These are phyloP conservation scores for Halesus radiatus DNA, from an alignment of 1,140 invertebrate genomes.

Conservation along the genomic window DNA sequence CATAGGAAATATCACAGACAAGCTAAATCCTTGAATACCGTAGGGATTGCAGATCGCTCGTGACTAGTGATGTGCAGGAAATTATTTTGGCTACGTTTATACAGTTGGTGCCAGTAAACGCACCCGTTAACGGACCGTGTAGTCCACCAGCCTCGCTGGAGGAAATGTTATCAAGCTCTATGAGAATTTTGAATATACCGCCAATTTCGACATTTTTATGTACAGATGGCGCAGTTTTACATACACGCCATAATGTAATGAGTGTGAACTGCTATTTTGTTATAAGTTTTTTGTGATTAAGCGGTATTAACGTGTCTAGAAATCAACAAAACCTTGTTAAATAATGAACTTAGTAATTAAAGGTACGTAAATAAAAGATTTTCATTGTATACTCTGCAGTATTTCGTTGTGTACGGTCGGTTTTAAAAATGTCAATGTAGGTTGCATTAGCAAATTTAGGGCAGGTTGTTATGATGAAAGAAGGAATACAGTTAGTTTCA, in stretches of 20 bases:
- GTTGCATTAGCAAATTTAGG: conserved; percentile 51
- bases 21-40: background rate
- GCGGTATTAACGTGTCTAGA: conserved; percentile 31
- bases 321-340: conserved; percentile 26
- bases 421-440: conserved; percentile 47
- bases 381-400: background rate
- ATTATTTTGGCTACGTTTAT: conserved; percentile 43
- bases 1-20: background rate
- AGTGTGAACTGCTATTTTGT: conserved; percentile 44
- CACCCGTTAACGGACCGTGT: conserved; percentile 37
- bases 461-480: conserved; percentile 51
- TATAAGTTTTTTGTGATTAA: conserved; percentile 51
- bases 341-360: conserved; percentile 30
- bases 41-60: background rate
- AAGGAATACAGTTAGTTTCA: conserved; percentile 37
- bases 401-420: conserved; percentile 24
- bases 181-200: conserved; percentile 43
- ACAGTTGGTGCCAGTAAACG: conserved; percentile 3
- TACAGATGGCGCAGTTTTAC: conserved; percentile 50
- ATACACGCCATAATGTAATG: conserved; percentile 52
- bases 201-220: conserved; percentile 46
- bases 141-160: background rate
- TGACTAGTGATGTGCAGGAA: background rate
- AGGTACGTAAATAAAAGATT: conserved; percentile 40
- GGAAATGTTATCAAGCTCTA: conserved; percentile 44